Evolutionary conservation across 2,888 invertebrate species (phyloP), one percentile per base, ranked within the genome.

Genomic region (Drosophila lacicola): DNA sequence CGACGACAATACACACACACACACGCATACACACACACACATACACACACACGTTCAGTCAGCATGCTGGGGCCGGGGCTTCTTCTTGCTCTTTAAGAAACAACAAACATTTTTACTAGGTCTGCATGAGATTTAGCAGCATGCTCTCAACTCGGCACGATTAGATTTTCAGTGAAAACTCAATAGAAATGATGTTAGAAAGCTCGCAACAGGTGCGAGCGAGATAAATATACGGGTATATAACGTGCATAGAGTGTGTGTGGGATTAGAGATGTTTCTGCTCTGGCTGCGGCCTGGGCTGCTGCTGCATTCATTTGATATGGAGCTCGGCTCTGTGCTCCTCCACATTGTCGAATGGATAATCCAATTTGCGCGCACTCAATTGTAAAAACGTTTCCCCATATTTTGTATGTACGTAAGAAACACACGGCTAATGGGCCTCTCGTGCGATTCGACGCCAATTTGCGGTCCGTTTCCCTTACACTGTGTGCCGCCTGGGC

Each of bases 71-170:
- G 67, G 71, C 67, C 58, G 78, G 79, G 87, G 78, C 88, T 79
- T 81, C 81, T 80, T 81, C 83, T 86, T 84, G 83, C 84, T 89
- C 89, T 90, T 91, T 90, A 88, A 91, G 88, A 90, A 90, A 91
- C 91, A 91, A 92, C 92, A 92, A 92, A 92, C 92, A 92, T 92
- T 91, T 90, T 81, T 91, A 92, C 85, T 90, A 91, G 92, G 92
- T 82, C 89, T 88, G 80, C 92, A 92, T 91, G 85, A 91, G 78
- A 76, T 77, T 77, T 78, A 87, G 90, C 79, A 74, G 80, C 88
- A 78, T 83, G 76, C 76, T 61, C 46, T 53, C 21, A 53, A 64
- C 71, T 66, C 64, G 65, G 61, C 68, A 53, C 82, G 88, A 87
- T 91, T 90, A 90, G 90, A 90, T 90, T 91, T 90, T 87, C 89